These are phyloP conservation scores for Dufourea novaeangliae DNA, from an alignment of 1,140 invertebrate genomes.

Conservation along the genomic window DNA sequence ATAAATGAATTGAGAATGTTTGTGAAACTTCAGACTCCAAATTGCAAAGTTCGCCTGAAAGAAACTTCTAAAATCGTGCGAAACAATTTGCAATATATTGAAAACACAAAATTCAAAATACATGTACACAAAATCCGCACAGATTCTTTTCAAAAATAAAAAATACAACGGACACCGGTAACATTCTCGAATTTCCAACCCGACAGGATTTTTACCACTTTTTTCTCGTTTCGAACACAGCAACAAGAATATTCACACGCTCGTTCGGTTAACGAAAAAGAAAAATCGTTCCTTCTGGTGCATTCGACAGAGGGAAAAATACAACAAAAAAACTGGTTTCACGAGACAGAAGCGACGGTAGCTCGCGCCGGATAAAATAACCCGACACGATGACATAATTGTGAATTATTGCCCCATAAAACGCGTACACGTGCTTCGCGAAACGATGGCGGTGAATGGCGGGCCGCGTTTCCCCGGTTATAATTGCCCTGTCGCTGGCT, in stretches of 20 bases:
- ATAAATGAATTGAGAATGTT: no score
- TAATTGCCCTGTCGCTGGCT: conserved; percentile 15
- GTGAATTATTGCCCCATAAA: conserved; percentile 36
- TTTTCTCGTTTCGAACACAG: background rate
- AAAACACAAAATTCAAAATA: no score
- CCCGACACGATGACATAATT: conserved; percentile 31
- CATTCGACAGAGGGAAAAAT: background rate
- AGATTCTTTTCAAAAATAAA: no score
- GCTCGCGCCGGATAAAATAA: conserved; percentile 23
- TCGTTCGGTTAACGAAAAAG: background rate
- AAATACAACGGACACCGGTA: background rate
- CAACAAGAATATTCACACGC: background rate
- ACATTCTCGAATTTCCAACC: no score
- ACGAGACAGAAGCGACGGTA: background rate
- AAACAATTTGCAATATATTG: no score
- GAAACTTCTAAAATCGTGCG: no score
- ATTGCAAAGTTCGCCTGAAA: no score
- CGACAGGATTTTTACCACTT: no score
- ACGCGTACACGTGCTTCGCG: conserved; percentile 30
- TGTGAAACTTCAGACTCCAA: no score
- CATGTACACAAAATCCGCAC: no score
- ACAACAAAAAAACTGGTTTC: background rate
- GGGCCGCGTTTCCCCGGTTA: background rate
- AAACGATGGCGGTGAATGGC: conserved; percentile 9
- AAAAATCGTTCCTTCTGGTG: background rate